Evolutionary conservation across 2,113 vertebrate genomes (phyloP).

Genomic region (Pimephales promelas): DNA sequence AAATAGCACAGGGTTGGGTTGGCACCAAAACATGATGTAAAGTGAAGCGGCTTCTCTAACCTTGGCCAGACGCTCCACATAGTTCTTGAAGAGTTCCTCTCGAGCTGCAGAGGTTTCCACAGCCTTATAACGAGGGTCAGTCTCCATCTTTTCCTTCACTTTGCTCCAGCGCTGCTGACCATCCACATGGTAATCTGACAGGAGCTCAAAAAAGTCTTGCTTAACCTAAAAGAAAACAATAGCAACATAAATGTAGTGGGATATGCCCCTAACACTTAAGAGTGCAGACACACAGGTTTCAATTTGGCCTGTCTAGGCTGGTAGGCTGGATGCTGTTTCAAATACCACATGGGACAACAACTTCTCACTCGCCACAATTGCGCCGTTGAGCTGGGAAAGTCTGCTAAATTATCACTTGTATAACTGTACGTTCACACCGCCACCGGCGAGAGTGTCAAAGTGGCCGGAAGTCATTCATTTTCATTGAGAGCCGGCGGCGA

Average conservation of each 20-base stretch:
- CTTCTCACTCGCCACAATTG: background rate
- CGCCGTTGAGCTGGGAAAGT: background rate
- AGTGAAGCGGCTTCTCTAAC: slow-evolving; percentile 59
- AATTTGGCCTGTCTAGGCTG: background rate
- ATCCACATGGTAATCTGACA: slow-evolving; percentile 83
- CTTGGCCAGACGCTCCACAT: slow-evolving; percentile 88
- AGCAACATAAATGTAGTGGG: background rate
- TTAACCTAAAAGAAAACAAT: slow-evolving; percentile 73
- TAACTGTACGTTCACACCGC: no score
- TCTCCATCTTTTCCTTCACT: slow-evolving; percentile 86
- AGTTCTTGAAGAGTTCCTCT: slow-evolving; percentile 88
- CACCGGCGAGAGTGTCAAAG: no score
- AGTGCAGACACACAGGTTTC: background rate
- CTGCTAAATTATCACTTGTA: background rate
- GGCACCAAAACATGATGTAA: background rate
- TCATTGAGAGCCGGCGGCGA: no score
- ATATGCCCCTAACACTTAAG: background rate
- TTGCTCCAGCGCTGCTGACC: slow-evolving; percentile 90
- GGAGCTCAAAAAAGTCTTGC: slow-evolving; percentile 85
- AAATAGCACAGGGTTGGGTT: background rate
- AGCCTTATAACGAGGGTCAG: slow-evolving; percentile 86
- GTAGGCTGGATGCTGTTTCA: background rate
- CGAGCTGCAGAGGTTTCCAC: slow-evolving; percentile 86
- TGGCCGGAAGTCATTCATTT: no score
- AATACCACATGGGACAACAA: background rate